Evolutionary conservation across 2,888 invertebrate genomes (phyloP).

Genomic region (Eumacrocentrus americanus): DNA sequence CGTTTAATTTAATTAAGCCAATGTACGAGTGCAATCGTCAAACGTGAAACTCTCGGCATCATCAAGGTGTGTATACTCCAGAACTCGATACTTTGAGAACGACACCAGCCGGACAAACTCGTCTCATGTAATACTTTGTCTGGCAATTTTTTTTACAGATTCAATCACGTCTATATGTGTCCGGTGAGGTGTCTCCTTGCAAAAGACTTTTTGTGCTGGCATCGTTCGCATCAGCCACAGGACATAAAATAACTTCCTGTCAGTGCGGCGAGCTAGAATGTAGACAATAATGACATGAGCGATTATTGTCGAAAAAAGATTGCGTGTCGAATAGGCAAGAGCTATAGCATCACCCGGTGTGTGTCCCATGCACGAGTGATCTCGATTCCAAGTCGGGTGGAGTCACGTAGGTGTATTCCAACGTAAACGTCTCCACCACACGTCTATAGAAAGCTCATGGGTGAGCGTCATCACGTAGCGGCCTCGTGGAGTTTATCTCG

Average conservation of each 20-base stretch:
- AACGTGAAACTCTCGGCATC: neutral
- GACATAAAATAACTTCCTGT: neutral
- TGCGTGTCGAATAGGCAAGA: neutral
- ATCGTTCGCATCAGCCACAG: no score
- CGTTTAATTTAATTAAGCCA: slow-evolving; percentile 20
- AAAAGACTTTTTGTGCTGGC: no score
- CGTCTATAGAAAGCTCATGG: slow-evolving; percentile 21
- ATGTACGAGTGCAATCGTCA: neutral
- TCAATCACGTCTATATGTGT: no score
- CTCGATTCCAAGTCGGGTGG: slow-evolving; percentile 31
- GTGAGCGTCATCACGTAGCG: slow-evolving; percentile 22
- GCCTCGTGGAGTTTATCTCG: slow-evolving; percentile 12
- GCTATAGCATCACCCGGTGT: neutral
- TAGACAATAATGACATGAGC: neutral
- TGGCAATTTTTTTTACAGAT: no score
- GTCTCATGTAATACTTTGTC: no score
- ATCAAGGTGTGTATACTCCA: no score
- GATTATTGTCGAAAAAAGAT: neutral
- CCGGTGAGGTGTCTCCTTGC: no score
- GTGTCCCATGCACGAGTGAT: slow-evolving; percentile 28
- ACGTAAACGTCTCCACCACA: slow-evolving; percentile 22
- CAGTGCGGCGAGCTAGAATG: slow-evolving; percentile 3
- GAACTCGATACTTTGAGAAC: no score
- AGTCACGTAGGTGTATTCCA: slow-evolving; percentile 31
- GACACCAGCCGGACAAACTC: no score